Conservation (phyloP, 2,797 vertebrate genomes). For the Heliangelus exortis region DNA sequence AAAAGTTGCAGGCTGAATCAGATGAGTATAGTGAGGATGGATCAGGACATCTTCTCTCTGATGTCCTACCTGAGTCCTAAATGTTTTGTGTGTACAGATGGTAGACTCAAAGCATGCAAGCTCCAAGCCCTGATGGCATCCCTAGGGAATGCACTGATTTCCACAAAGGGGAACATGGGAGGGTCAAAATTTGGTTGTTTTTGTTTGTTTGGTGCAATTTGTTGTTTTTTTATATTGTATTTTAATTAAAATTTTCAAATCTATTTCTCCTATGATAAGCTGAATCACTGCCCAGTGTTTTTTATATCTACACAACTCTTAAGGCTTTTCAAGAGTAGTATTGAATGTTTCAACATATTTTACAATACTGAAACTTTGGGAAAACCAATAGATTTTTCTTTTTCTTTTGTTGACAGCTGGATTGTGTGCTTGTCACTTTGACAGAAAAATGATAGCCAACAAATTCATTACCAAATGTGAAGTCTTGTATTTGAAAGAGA, state of each 20-base stretch:
- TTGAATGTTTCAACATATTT: not conserved
- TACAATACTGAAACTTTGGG: not conserved
- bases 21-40: no score
- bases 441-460: not conserved
- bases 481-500: not conserved
- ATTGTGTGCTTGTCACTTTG: not conserved
- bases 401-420: not conserved
- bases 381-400: not conserved
- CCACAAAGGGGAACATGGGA: not conserved
- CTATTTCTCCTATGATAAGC: not conserved
- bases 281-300: fast-evolving
- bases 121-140: fast-evolving
- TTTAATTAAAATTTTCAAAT: not conserved
- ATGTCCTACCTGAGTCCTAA: not conserved
- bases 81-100: not conserved
- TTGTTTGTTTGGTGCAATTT: no score
- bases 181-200: not conserved
- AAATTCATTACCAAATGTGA: not conserved
- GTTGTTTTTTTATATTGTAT: not conserved
- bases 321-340: not conserved
- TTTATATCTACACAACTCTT: not conserved
- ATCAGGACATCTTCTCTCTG: not conserved
- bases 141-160: not conserved
- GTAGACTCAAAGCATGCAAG: fast-evolving
- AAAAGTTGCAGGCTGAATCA: not conserved